Base-by-base conservation (phyloP, 2,888 invertebrate genomes). In the Dryobotodes eremita region DNA sequence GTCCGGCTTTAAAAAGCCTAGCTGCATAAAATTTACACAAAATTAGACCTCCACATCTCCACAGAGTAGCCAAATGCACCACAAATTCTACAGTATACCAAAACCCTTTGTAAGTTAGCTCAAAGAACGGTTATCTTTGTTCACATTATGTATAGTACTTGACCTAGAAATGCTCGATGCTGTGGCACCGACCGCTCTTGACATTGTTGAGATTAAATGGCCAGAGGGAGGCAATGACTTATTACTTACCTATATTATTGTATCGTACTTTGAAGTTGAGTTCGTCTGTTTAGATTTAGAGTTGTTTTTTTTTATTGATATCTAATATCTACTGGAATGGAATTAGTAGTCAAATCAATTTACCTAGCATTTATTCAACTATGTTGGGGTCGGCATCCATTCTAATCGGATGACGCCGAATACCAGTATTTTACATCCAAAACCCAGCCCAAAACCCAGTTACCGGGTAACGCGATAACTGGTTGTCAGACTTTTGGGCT, bases 131-230 rank as follows among this genome's bases (percentile, higher is more conserved):
- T 75, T 82, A 80, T 78, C 80, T 77, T 80, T 79, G 80, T 79
- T 73, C 75, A 72, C 17, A 59, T 62, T 77, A 69, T 75, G 65
- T 75, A 79, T 77, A 70, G 62, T 71, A 72, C 89, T 89, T 89
- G 89, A 89, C 89, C 89, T 81, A 85, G 84, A 86, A 86, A 80
- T 80, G 70, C 74, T 75, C 50, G 66, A 80, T 79, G 64, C 73
- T 62, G 79, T 74, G 86, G 42, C 88, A 74, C 66, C 85, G 77
- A 82, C 77, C 78, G 89, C 85, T 89, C 90, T 88, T 89, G 89
- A 89, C 90, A 85, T 83, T 89, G 89, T 70, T 42, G 50, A 79
- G 70, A 87, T 82, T 87, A 80, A 71, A 87, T 73, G 72, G 79
- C 76, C 23, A 50, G 46, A 26, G 31, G 13, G 46, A 72, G 26